Base-by-base conservation (phyloP, 2,888 invertebrate genomes). In the Prosapia bicincta region DNA sequence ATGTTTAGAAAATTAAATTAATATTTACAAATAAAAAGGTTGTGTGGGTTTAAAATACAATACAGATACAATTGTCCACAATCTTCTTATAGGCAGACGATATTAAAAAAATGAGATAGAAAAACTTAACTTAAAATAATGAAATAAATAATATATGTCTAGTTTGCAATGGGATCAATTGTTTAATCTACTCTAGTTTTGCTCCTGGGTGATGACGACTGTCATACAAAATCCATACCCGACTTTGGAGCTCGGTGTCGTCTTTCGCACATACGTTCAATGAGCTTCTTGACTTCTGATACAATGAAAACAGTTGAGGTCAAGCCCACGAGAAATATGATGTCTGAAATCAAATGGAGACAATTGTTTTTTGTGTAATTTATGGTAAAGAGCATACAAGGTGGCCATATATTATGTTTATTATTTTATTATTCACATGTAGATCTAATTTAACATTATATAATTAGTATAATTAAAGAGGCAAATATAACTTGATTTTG, bases 281-380 rank as follows among this genome's bases (percentile, higher is more conserved):
- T 85, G 79, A 93, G 88, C 84, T 99, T 99, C 86, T 97, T 96
- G 30, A 95, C 85, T 86, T 99, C 99, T 78, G 97, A 95, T 76
- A 97, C 93, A 76, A 97, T 88, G 86, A 98, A 97, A 72, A 99
- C 99, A 80, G 96, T 95, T n/a, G 99, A 99, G 25, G 99, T 97
- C 76, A 99, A 88, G 80, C 91, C 90, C 28, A 96, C 89, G 81
- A 99, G 89, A 86, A 98, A 97, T 81, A 95, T 85, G 84, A 99
- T 90, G 89, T 99, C 97, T 96, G 89, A 43, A 90, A 89, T 74
- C 78, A 38, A 7, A 38, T 13, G 15, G 7, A 38, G 1, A 38
- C 2, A 38, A n/a, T n/a, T n/a, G n/a, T n/a, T n/a, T n/a, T n/a
- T n/a, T n/a, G n/a, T n/a, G n/a, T n/a, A n/a, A n/a, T n/a, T n/a